Conservation (phyloP, 2,888 invertebrate species). For the Merodon equestris region DNA sequence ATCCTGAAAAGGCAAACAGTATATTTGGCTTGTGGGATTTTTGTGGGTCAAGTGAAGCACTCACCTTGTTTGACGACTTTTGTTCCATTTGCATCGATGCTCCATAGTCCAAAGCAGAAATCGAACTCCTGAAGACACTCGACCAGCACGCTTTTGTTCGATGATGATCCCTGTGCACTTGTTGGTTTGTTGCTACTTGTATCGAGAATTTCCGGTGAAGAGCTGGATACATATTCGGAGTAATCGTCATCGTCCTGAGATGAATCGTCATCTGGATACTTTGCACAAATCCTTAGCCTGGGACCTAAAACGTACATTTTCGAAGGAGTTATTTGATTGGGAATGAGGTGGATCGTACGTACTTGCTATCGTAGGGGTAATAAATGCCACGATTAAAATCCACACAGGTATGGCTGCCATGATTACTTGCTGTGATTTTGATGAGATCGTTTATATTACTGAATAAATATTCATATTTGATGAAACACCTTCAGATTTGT, state of each 20-base stretch:
- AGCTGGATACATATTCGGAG: conserved; percentile 53
- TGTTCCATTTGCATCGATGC: conserved; percentile 83
- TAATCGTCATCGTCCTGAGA: conserved; percentile 60
- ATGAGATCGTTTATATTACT: too few species aligned
- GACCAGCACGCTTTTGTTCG: conserved; percentile 26
- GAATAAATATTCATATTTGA: too few species aligned
- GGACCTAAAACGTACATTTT: conserved; percentile 32
- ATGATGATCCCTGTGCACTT: background rate
- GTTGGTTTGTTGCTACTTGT: conserved; percentile 7
- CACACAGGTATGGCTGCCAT: conserved; percentile 25
- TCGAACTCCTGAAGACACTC: conserved; percentile 79
- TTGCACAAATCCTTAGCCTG: conserved; percentile 50
- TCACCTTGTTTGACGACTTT: conserved; percentile 80
- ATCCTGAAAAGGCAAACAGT: conserved; percentile 77
- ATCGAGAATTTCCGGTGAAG: conserved; percentile 34
- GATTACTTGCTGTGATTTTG: background rate
- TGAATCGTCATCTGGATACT: conserved; percentile 54
- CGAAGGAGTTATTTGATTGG: background rate
- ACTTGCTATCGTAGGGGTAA: conserved; percentile 34
- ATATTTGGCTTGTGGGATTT: conserved; percentile 16
- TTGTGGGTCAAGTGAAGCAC: background rate
- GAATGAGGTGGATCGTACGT: too few species aligned
- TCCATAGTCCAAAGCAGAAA: conserved; percentile 88
- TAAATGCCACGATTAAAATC: conserved; percentile 19
- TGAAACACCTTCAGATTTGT: too few species aligned